Evolutionary conservation across 2,113 vertebrate genomes (phyloP), one percentile per base, ranked within the genome.

Genomic region (Entomyzon cyanotis): DNA sequence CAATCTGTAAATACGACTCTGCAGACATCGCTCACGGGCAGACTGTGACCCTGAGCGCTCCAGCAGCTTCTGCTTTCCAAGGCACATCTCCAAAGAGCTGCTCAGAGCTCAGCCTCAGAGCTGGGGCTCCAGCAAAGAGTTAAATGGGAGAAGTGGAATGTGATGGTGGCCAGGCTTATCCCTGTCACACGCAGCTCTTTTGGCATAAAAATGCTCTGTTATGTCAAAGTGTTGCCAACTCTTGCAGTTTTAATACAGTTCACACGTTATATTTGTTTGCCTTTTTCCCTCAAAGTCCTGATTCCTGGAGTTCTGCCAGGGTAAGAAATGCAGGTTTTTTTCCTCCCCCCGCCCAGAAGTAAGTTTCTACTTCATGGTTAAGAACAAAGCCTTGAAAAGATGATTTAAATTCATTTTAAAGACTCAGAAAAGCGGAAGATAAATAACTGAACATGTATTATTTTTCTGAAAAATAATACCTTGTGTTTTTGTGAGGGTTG

Each of bases 11-110:
- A 86, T 86, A 84, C 2, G 9, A 52, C 76, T 90, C 79, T 90
- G 83, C 92, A 96, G 95, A 92, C 84, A 25, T 52, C 8, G 90
- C 95, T 90, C 46, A 56, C 64, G 89, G 90, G 95, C 76, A 96
- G 41, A 39, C 68, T 87, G 78, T 94, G 94, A 94, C 95, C 88
- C 95, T 71, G 56, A 91, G 65, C 11, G 0, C 80, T 81, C 79
- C 0, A 2, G 62, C 69, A 37, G 77, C 37, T 90, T 53, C 76
- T 92, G 47, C 90, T 59, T 84, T 39, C 12, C 53, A 81, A 89
- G 82, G 64, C 15, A 5, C 5, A 59, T 49, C 93, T 30, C 22
- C 77, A 70, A 64, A 87, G 69, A 60, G 68, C 42, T 44, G 33
- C n/a, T 44, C 6, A 41, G 15, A 81, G 41, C 10, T 67, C 67